These are phyloP conservation scores for Grantiella picta DNA, from an alignment of 2,113 vertebrate species.

Conservation along the genomic window DNA sequence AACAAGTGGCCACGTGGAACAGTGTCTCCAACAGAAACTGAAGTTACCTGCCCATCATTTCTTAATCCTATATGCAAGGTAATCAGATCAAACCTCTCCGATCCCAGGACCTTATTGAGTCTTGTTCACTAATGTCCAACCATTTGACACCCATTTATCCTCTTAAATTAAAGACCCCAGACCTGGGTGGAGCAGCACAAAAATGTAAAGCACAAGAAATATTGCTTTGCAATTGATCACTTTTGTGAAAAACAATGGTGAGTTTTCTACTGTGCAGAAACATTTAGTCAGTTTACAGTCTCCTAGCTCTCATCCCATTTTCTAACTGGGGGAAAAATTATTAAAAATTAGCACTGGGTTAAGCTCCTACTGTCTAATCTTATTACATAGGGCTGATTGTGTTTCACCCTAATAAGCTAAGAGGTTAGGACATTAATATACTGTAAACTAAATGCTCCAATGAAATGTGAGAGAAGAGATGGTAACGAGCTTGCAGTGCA, in stretches of 20 bases:
- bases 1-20: background rate
- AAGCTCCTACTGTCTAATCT: conserved; percentile 54
- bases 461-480: conserved; percentile 9
- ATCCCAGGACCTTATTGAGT: background rate
- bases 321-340: background rate
- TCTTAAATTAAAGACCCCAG: background rate
- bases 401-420: conserved; percentile 63
- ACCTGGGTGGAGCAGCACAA: background rate
- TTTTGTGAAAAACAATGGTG: background rate
- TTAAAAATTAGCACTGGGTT: conserved; percentile 33
- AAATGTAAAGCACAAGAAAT: background rate
- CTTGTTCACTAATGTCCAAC: background rate
- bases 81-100: background rate
- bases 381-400: conserved; percentile 56
- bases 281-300: background rate
- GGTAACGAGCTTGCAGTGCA: background rate
- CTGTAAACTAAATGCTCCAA: conserved; percentile 10
- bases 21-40: background rate
- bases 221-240: background rate
- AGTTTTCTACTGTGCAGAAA: background rate
- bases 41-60: background rate
- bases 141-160: background rate
- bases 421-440: conserved; percentile 65
- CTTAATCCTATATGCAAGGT: background rate
- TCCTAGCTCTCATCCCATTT: background rate